These are phyloP conservation scores for Aleiodes sp. DNA, from an alignment of 1,140 invertebrate genomes.

Conservation along the genomic window DNA sequence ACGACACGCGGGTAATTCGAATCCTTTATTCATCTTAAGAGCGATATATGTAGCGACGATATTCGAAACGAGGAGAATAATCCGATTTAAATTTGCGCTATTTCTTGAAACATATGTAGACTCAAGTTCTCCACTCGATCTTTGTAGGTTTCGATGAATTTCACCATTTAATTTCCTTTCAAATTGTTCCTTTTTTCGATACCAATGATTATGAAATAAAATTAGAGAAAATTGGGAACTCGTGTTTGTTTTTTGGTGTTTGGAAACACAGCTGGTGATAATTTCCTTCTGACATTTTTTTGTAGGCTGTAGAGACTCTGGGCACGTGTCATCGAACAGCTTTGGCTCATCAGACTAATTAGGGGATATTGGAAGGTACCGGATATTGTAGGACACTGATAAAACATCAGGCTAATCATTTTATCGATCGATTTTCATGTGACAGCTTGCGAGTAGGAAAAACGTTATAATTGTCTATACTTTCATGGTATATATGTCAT, in stretches of 20 bases:
- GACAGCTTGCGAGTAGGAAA: not conserved
- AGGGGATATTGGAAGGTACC: slow-evolving; percentile 2
- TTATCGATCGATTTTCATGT: slow-evolving; percentile 4
- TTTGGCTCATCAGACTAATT: not conserved
- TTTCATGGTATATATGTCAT: not conserved
- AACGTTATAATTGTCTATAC: not conserved
- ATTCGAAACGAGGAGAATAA: slow-evolving; percentile 17
- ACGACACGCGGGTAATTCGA: not conserved
- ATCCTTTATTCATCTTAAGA: not conserved
- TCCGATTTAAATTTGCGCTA: not conserved
- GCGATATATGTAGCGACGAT: slow-evolving; percentile 17
- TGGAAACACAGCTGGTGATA: not conserved
- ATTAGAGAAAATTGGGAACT: not conserved
- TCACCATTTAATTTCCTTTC: too few species aligned
- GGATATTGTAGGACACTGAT: not conserved
- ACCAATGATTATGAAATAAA: too few species aligned
- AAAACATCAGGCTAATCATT: not conserved
- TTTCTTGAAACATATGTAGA: not conserved
- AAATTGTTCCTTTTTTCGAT: too few species aligned
- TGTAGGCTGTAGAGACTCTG: not conserved
- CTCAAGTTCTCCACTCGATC: not conserved
- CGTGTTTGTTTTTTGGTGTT: not conserved
- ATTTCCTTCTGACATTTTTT: not conserved
- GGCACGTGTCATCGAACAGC: not conserved
- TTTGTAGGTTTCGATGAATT: not conserved